Base-by-base conservation (phyloP, 2,113 vertebrate species). In the Anthoscopus minutus region DNA sequence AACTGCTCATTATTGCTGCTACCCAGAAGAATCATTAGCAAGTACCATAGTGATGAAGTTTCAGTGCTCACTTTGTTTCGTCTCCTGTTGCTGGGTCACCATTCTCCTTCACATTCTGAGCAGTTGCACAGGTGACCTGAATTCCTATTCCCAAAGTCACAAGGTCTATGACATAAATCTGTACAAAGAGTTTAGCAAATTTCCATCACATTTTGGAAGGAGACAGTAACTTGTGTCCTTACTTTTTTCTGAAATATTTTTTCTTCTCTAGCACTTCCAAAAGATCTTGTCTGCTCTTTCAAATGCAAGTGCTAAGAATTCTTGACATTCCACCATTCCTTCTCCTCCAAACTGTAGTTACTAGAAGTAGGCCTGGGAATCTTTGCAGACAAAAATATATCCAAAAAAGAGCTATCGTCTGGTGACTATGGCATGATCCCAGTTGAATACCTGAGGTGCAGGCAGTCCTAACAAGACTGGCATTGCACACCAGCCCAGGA, bases 1-100 rank as follows among this genome's bases (percentile, higher is more conserved):
- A 94, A 65, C 79, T 90, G 77, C 88, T 96, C 92, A 96, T 96
- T 96, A 96, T n/a, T 74, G 85, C 82, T 86, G 53, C 84, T 77
- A 37, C 56, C 19, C 76, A 88, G 79, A 94, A 96, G 77, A 93
- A 83, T 77, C 92, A 88, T 78, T 96, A 96, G 25, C 76, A 86
- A 96, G 93, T 35, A 65, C 28, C 53, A 67, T 61, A 92, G 86
- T 20, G 54, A 91, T 33, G 40, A 96, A 86, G 31, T 78, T 45
- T 83, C 85, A 92, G 88, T 67, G 79, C 64, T 84, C 84, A 77
- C 93, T 94, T 93, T 91, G 78, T 95, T 77, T 74, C 78, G 65
- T 51, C 28, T 54, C 35, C 73, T 83, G 57, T 62, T 61, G 70
- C 62, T 61, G 78, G 77, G 71, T 81, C 87, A 93, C 74, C 37